Evolutionary conservation across 53 echinoderm and acorn worm species (phyloP).

Genomic region (Arbacia lixula): DNA sequence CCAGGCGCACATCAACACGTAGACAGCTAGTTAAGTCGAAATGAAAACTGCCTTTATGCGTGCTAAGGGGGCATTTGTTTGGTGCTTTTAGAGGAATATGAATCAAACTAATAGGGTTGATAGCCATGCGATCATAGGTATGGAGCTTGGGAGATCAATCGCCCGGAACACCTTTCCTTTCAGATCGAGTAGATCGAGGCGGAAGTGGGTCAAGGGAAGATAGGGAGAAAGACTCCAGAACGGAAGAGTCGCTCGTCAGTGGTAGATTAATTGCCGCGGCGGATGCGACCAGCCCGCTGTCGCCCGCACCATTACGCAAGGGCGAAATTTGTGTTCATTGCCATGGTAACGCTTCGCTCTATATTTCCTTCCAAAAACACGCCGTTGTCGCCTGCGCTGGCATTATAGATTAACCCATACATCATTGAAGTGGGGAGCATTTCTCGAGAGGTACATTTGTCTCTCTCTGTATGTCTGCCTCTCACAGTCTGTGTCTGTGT

Average conservation of each 20-base stretch:
- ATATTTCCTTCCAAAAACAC: not conserved
- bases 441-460: not conserved
- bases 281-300: not conserved
- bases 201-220: no score
- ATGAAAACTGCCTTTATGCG: no score
- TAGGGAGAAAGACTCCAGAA: not conserved
- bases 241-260: constrained; percentile 17
- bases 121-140: no score
- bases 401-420: constrained; percentile 29
- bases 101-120: no score
- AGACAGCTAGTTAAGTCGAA: no score
- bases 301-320: constrained; percentile 14
- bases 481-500: no score
- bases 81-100: no score
- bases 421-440: constrained; percentile 10
- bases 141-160: no score
- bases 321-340: constrained; percentile 10
- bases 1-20: no score
- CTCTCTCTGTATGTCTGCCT: not conserved
- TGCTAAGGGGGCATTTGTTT: no score
- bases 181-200: no score
- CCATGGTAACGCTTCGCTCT: constrained; percentile 21
- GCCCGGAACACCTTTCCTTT: no score
- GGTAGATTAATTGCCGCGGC: constrained; percentile 28
- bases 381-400: not conserved